Conservation (phyloP, 2,888 invertebrate species). For the Apodemia hepburni region DNA sequence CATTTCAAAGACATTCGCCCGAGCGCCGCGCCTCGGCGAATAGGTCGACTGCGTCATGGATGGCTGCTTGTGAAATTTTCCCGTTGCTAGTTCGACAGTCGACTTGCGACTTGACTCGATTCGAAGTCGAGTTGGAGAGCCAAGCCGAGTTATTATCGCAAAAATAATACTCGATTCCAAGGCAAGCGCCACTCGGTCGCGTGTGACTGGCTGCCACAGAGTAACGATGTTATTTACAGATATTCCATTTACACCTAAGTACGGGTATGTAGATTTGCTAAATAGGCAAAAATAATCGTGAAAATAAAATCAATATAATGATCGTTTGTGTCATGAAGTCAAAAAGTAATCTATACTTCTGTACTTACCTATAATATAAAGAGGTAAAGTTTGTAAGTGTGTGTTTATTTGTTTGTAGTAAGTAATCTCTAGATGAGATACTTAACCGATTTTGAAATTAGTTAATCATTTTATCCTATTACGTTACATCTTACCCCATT, state of each 20-base stretch:
- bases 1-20: constrained; percentile 36
- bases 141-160: constrained; percentile 36
- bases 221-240: constrained; percentile 25
- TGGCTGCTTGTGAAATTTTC: constrained; percentile 55
- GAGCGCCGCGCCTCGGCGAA: constrained; percentile 35
- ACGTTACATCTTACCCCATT: no score
- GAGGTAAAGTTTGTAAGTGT: no score
- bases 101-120: constrained; percentile 32
- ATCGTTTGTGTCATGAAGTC: no score
- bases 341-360: no score
- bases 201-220: constrained; percentile 34
- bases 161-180: constrained; percentile 38
- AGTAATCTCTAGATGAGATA: no score
- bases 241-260: neutral
- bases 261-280: neutral
- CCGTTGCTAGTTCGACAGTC: constrained; percentile 36
- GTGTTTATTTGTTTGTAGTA: no score
- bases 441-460: no score
- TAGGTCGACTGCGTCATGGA: constrained; percentile 46
- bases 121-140: constrained; percentile 29
- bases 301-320: no score
- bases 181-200: constrained; percentile 36
- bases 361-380: no score
- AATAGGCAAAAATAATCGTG: neutral
- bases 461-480: no score